These are phyloP conservation scores for Eugnorisma glareosa DNA, from an alignment of 2,888 invertebrate genomes.

Conservation along the genomic window DNA sequence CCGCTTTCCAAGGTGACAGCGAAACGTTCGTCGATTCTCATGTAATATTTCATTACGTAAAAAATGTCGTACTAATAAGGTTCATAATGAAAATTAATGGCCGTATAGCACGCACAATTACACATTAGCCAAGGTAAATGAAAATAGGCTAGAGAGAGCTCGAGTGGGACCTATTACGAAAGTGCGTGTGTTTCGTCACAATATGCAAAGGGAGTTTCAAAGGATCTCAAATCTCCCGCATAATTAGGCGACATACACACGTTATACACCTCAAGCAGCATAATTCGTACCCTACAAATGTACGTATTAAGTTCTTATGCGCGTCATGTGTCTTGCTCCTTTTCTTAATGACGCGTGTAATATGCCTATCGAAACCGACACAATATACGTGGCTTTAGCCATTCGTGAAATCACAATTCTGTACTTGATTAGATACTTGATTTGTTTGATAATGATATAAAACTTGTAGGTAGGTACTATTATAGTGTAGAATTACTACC, in stretches of 20 bases:
- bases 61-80: constrained; percentile 73
- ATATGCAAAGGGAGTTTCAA: constrained; percentile 51
- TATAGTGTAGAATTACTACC: neutral
- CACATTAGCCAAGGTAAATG: constrained; percentile 71
- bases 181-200: constrained; percentile 44
- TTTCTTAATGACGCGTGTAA: constrained; percentile 52
- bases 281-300: constrained; percentile 48
- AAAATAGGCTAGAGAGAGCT: constrained; percentile 50
- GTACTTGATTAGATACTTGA: constrained; percentile 35
- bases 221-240: constrained; percentile 39
- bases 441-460: constrained; percentile 31
- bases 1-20: constrained; percentile 66
- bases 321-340: constrained; percentile 58
- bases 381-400: constrained; percentile 23
- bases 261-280: constrained; percentile 44
- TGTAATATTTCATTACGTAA: constrained; percentile 68
- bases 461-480: constrained; percentile 5
- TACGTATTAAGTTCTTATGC: constrained; percentile 56
- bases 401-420: constrained; percentile 41
- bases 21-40: constrained; percentile 68
- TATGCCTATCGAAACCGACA: constrained; percentile 50
- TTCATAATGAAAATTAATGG: constrained; percentile 72
- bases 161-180: constrained; percentile 25
- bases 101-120: constrained; percentile 71
- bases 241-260: constrained; percentile 52